Evolutionary conservation across 2,113 vertebrate species (phyloP).

Genomic region (Alethe castanea): DNA sequence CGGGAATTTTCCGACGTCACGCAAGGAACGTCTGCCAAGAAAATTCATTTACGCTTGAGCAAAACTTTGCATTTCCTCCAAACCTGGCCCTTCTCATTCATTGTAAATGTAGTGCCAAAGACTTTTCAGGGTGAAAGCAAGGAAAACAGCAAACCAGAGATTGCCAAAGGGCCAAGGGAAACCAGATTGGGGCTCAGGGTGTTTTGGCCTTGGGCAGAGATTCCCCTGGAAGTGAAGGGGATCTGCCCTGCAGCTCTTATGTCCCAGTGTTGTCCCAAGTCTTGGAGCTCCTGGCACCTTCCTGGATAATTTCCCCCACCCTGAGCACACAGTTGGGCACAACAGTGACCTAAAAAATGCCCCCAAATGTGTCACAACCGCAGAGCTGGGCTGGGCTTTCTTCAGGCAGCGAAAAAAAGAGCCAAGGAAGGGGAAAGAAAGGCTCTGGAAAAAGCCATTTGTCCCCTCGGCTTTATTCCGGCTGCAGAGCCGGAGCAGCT

Average conservation of each 20-base stretch:
- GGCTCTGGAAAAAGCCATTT: background rate
- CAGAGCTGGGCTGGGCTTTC: background rate
- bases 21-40: background rate
- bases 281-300: background rate
- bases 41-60: background rate
- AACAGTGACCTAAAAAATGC: rapidly evolving
- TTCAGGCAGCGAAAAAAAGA: background rate
- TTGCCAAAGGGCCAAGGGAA: background rate
- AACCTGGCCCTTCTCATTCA: background rate
- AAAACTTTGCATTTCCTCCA: background rate
- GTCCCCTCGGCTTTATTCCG: constrained; percentile 52
- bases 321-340: rapidly evolving
- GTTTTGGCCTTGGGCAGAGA: background rate
- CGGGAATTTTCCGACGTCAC: background rate
- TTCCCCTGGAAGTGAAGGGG: background rate
- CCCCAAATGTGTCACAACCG: background rate
- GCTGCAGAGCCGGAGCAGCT: constrained; percentile 63
- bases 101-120: background rate
- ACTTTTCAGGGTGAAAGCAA: background rate
- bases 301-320: background rate
- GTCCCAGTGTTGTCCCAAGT: background rate
- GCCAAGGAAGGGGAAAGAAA: background rate
- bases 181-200: rapidly evolving
- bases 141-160: background rate
- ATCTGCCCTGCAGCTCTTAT: background rate